Conservation (phyloP, 2,113 vertebrate species). For the Paedocypris sp. region DNA sequence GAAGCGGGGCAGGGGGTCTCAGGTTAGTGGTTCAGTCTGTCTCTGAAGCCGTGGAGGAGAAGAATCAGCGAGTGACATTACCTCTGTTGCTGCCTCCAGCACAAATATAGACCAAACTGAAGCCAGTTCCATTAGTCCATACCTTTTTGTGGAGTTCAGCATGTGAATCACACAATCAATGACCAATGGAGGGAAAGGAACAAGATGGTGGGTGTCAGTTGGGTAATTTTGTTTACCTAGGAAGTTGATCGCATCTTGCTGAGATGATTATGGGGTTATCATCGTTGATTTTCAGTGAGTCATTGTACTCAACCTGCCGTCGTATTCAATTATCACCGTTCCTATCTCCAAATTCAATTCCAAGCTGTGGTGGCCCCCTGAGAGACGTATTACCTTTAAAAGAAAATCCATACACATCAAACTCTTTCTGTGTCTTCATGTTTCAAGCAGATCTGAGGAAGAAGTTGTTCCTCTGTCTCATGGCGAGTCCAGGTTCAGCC, state of each 20-base stretch:
- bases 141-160: not conserved
- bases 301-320: constrained; percentile 57
- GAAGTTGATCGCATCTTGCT: constrained; percentile 46
- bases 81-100: not conserved
- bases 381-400: constrained; percentile 52
- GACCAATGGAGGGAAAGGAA: constrained; percentile 25
- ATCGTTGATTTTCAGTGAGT: constrained; percentile 55
- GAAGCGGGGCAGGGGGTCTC: constrained; percentile 12
- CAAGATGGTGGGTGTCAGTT: constrained; percentile 40
- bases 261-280: constrained; percentile 60
- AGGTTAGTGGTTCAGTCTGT: not conserved
- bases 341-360: constrained; percentile 46
- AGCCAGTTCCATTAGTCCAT: not conserved
- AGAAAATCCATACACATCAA: constrained; percentile 58
- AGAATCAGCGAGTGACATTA: not conserved
- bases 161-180: constrained; percentile 38
- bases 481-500: not conserved
- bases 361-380: constrained; percentile 31
- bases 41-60: not conserved
- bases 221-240: constrained; percentile 58
- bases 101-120: not conserved
- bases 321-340: constrained; percentile 61
- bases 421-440: constrained; percentile 42
- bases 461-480: constrained; percentile 6
- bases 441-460: constrained; percentile 26